Conservation (phyloP, 1,140 invertebrate species). For the Zaprionus ornatus region DNA sequence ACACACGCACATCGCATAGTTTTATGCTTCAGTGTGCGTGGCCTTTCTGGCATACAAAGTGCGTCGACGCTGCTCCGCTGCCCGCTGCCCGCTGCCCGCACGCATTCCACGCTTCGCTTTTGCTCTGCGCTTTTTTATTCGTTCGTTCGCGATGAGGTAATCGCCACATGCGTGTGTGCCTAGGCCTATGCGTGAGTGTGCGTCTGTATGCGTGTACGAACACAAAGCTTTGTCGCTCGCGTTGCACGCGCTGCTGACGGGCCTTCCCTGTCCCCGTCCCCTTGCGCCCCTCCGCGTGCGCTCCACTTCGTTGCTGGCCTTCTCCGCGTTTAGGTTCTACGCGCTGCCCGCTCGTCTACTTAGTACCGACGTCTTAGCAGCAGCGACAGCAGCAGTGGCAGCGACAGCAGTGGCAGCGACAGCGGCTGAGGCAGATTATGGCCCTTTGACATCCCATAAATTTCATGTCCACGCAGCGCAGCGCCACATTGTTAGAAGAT, state of each 20-base stretch:
- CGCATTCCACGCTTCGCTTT: slow-evolving; percentile 71
- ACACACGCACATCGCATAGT: neutral
- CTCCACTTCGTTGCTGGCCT: slow-evolving; percentile 29
- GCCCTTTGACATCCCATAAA: slow-evolving; percentile 82
- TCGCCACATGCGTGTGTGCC: slow-evolving; percentile 63
- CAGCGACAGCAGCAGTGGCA: neutral
- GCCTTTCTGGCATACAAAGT: slow-evolving; percentile 54
- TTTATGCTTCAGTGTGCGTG: slow-evolving; percentile 36
- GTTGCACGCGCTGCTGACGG: slow-evolving; percentile 70
- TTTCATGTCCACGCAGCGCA: slow-evolving; percentile 71
- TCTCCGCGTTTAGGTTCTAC: slow-evolving; percentile 39
- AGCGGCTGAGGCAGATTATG: slow-evolving; percentile 57
- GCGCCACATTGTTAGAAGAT: slow-evolving; percentile 63
- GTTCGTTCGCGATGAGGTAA: slow-evolving; percentile 73
- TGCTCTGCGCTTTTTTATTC: slow-evolving; percentile 62
- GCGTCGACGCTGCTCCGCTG: slow-evolving; percentile 10
- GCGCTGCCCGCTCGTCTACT: slow-evolving; percentile 8
- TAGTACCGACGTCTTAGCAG: slow-evolving; percentile 26
- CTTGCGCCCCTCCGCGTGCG: neutral
- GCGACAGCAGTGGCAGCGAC: slow-evolving; percentile 5
- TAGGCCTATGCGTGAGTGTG: slow-evolving; percentile 39
- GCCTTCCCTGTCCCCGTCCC: neutral
- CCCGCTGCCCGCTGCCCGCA: slow-evolving; percentile 47
- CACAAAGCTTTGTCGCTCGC: slow-evolving; percentile 63
- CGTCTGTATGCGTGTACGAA: slow-evolving; percentile 55